phyloP scores from a whole-genome alignment of 1,140 invertebrate species.

The Rhagoletis pomonella region DNA sequence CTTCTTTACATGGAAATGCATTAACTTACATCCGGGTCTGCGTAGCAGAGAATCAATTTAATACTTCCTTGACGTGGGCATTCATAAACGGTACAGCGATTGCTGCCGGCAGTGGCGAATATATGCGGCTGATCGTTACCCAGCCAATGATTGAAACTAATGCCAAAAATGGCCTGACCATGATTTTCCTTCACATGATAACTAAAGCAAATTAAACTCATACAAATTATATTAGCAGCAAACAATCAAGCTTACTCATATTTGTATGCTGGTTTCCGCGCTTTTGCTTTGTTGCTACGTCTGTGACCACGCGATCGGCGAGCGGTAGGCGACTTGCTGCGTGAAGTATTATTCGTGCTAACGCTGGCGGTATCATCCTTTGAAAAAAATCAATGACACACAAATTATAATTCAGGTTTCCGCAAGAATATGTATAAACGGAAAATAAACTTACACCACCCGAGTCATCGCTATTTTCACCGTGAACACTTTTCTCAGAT shows the following conservation, averaged over 20 bases:
- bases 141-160: constrained; percentile 93
- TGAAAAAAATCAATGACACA: constrained; percentile 5
- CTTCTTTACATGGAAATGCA: not conserved
- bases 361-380: constrained; percentile 71
- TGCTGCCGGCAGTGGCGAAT: constrained; percentile 97
- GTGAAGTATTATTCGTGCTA: constrained; percentile 70
- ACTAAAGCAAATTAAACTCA: constrained; percentile 70
- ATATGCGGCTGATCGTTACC: constrained; percentile 90
- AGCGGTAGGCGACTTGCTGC: constrained; percentile 69
- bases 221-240: not conserved
- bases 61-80: constrained; percentile 84
- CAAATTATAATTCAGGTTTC: not conserved
- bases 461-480: constrained; percentile 68
- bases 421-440: not conserved
- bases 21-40: constrained; percentile 88
- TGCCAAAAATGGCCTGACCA: constrained; percentile 93
- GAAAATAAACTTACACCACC: constrained; percentile 65
- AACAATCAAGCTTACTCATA: constrained; percentile 67
- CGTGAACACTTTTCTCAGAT: constrained; percentile 58
- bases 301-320: constrained; percentile 65
- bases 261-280: constrained; percentile 68
- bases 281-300: constrained; percentile 66
- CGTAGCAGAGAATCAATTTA: constrained; percentile 92
- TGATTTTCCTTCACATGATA: constrained; percentile 94
- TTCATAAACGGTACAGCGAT: constrained; percentile 95